A percentile compares a stretch with the other conserved stretches of the same genome.
phyloP scores from a whole-genome alignment of 2,888 invertebrate species.

The Xylocampa areola region DNA sequence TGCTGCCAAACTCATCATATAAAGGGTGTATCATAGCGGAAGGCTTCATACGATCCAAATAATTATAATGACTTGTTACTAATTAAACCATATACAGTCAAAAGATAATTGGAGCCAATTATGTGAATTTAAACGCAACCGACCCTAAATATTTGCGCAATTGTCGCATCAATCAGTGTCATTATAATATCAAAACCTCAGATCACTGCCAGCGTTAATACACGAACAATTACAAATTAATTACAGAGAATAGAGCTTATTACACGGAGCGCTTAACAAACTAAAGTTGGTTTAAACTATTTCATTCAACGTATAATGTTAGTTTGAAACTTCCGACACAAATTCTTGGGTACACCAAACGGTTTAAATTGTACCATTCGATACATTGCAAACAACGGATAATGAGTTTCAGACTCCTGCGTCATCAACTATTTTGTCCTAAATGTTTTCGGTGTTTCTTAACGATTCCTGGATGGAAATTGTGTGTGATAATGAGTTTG shows the following conservation, averaged over 20 bases:
- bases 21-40: too few relatives aligned
- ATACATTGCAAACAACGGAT: conserved; percentile 60
- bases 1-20: too few relatives aligned
- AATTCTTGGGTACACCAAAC: conserved; percentile 64
- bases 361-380: conserved; percentile 64
- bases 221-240: conserved; percentile 55
- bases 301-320: conserved; percentile 69
- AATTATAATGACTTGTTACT: too few relatives aligned
- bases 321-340: conserved; percentile 65
- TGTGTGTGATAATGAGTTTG: conserved; percentile 34
- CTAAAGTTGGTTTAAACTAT: conserved; percentile 70
- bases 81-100: not conserved
- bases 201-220: conserved; percentile 35
- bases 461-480: conserved; percentile 21
- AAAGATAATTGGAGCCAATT: not conserved
- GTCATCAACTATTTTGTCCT: conserved; percentile 37
- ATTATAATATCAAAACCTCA: conserved; percentile 37
- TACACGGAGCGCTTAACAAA: conserved; percentile 67
- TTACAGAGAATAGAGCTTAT: conserved; percentile 66
- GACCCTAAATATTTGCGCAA: conserved; percentile 22
- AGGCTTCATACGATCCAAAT: too few relatives aligned
- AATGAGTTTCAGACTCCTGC: conserved; percentile 58
- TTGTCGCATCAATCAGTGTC: conserved; percentile 27
- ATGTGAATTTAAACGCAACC: conserved; percentile 4
- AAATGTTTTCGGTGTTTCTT: conserved; percentile 44